Base-by-base conservation (phyloP, 1,140 invertebrate species). In the Ips nitidus region DNA sequence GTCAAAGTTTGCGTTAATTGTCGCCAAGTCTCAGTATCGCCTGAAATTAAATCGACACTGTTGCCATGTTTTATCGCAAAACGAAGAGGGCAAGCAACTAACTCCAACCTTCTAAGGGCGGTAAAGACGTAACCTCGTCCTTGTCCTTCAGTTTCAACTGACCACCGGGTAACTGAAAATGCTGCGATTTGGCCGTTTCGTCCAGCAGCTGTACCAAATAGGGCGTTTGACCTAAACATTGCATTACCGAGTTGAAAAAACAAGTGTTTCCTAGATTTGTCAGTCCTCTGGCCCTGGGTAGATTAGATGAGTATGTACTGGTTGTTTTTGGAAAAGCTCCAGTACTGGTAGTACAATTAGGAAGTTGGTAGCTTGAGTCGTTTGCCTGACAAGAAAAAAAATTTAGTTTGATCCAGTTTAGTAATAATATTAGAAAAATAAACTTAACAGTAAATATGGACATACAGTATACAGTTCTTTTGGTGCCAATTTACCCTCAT, bases 221-320 rank as follows among this genome's bases (percentile, higher is more conserved):
- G 37, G 91, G 91, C 8, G 94, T 96, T 80, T 94, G 93, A 36
- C 89, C 90, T 67, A 98, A 83, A 80, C 91, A 93, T 80, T 98
- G 96, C 83, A 98, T 87, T 2, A 98, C 94, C 50, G 95, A 92
- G 84, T 98, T 98, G 76, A 97, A 97, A 83, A 97, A 98, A 81
- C 96, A 98, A 1, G 95, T 98, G 79, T 98, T 97, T 65, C 96
- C 95, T 79, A 98, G 83, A 86, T 98, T 98, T 45, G 81, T 81
- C 58, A 95, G 81, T 7, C 93, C 93, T 83, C 87, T 82, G 0
- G 87, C 85, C 36, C 86, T 78, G 0, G 84, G 84, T 66, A 86
- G 77, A 22, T 73, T 72, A 56, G 60, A 50, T 40, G 56, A 38
- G 5, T 22, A n/a, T 37, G 69, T 37, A 4, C 39, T 41, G 43